Evolutionary conservation across 2,797 vertebrate species (phyloP), one percentile per base, ranked within the genome.

Genomic region (Aldrovandia affinis): DNA sequence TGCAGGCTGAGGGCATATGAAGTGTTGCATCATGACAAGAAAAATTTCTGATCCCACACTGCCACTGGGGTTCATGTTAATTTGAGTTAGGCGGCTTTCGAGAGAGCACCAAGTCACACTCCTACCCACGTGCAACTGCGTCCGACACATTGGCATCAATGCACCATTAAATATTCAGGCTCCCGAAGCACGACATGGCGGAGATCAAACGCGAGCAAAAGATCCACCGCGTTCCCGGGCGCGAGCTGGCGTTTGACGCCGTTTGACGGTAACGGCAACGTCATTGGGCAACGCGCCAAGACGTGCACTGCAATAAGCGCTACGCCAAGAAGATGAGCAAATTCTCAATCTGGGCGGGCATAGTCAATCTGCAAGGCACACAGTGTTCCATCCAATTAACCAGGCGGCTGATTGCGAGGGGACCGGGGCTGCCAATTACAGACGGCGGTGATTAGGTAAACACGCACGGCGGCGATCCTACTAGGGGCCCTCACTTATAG

Each of bases 401-500:
- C 77, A 30, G 81, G 47, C 57, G 3, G 54, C 57, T 63, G 59
- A 54, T 70, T 54, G 52, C 10, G 54, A 78, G 3, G 54, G 39
- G 61, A 36, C 36, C 22, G 30, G 44, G 44, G 81, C 57, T 68
- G 75, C 77, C 61, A 80, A 63, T 82, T 68, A 68, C 50, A 28
- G 70, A 39, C 28, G 39, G 36, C 52, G 8, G 55, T 50, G 80
- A 85, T 81, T 33, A 42, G 68, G 59, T 82, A 82, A 85, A 83
- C 68, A 79, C n/a, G 61, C 81, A 73, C 47, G 10, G 30, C 39
- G 54, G 22, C 54, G 77, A 82, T 44, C 73, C 54, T 30, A 33
- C 42, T 42, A 82, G 68, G 55, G 14, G 50, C 25, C 18, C 82
- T n/a, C 39, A 57, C 73, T 78, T 10, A 83, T 42, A 47, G 82